Percentiles rank a stretch among this genome's conserved stretches.
These are phyloP conservation scores for Watsonalla binaria DNA, from an alignment of 2,888 invertebrate species.

Conservation along the genomic window DNA sequence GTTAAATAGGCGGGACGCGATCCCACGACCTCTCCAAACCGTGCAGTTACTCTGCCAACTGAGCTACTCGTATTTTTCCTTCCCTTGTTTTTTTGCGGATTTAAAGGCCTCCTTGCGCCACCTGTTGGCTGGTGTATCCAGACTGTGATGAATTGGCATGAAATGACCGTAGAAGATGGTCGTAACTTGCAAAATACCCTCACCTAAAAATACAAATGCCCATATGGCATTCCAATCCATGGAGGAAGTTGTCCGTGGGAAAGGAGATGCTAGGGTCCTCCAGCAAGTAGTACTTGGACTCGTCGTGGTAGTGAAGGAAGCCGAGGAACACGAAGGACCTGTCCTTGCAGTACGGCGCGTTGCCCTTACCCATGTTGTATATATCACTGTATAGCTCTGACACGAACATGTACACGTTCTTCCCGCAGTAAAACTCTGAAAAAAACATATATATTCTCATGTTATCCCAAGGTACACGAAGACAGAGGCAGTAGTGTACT, in stretches of 20 bases:
- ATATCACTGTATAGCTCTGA: conserved; percentile 70
- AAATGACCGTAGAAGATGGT: too few species aligned
- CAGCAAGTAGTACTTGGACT: conserved; percentile 59
- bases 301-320: conserved; percentile 64
- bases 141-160: too few species aligned
- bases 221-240: conserved; percentile 64
- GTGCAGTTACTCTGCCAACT: too few species aligned
- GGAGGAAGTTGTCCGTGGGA: conserved; percentile 64
- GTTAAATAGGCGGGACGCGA: too few species aligned
- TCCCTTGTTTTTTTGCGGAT: too few species aligned
- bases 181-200: conserved; percentile 2
- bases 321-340: conserved; percentile 65
- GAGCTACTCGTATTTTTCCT: too few species aligned
- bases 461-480: not conserved
- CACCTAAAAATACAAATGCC: conserved; percentile 67
- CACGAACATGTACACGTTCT: conserved; percentile 65
- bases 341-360: conserved; percentile 64
- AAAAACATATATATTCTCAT: conserved; percentile 3
- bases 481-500: too few species aligned
- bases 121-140: too few species aligned
- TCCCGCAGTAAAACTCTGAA: conserved; percentile 69
- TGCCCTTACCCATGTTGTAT: conserved; percentile 60
- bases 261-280: conserved; percentile 67
- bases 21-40: too few species aligned
- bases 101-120: too few species aligned